Base-by-base conservation (phyloP, 2,797 vertebrate genomes). In the Cyprinella venusta region DNA sequence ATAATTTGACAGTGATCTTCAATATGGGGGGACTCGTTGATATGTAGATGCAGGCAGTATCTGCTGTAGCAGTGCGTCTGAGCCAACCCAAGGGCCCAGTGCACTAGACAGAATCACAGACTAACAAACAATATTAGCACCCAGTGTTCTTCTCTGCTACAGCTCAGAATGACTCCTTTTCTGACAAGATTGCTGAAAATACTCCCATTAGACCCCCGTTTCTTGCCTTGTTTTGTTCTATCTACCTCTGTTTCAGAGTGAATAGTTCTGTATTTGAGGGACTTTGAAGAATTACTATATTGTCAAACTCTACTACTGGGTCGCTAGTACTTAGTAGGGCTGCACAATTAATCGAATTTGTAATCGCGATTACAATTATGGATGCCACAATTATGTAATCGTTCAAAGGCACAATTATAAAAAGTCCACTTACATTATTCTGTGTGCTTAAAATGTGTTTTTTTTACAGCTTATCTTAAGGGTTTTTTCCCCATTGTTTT, bases 51-150 rank as follows among this genome's bases (percentile, higher is more conserved):
- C 91, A 92, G 90, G 89, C 90, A 92, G 91, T 93, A 92, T 94
- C 92, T 93, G 92, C 94, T 93, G 88, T 90, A 93, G 92, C 91
- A 89, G 91, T 89, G 88, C 10, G 91, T 91, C 92, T 95, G 94
- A 95, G 93, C 93, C 91, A 92, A 94, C 93, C 94, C 91, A 93
- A 93, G 92, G 94, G 94, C 94, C 91, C 91, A 88, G 88, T 90
- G 89, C 90, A 91, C 90, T 91, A 92, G 93, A 93, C 93, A 92
- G 92, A 92, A 92, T 92, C 91, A 92, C 92, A 87, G 92, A 91
- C 92, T 94, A 93, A 91, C 91, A 92, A 94, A 94, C 91, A 93
- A 92, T 93, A 92, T 94, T 88, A 90, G 89, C 90, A 81, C 42
- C 48, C 54, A 48, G 89, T 93, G 92, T 92, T 92, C 89, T 90